Percentiles rank a stretch among this genome's conserved stretches.
Conservation (phyloP, 2,113 vertebrate genomes). For the Rhabdornis inornatus region DNA sequence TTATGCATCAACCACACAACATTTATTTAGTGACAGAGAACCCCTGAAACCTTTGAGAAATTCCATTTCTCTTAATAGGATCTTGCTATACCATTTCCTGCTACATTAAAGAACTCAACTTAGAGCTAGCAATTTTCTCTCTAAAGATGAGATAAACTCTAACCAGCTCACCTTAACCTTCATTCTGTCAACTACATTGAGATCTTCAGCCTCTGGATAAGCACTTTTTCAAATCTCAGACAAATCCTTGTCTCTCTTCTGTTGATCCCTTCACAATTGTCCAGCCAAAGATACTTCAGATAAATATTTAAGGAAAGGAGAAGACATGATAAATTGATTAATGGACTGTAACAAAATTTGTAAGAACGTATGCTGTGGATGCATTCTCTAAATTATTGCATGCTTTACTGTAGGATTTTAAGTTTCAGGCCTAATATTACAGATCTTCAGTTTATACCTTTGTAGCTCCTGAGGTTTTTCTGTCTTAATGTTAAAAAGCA, state of each 20-base stretch:
- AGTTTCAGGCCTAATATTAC: background rate
- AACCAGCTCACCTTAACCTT: background rate
- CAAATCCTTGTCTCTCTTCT: background rate
- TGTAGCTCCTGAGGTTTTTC: background rate
- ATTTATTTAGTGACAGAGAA: conserved; percentile 7
- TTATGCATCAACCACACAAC: background rate
- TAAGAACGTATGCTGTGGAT: background rate
- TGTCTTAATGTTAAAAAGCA: background rate
- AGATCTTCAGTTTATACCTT: background rate
- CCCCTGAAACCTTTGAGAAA: background rate
- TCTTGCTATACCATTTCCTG: background rate
- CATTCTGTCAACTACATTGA: background rate
- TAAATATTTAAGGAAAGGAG: background rate
- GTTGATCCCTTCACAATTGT: background rate
- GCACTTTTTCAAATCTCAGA: background rate
- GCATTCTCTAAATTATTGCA: background rate
- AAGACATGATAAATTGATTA: background rate
- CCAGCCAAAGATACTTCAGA: background rate
- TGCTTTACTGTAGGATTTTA: background rate
- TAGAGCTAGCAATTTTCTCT: background rate
- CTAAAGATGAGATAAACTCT: background rate
- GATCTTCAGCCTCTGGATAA: background rate
- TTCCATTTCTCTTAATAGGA: background rate
- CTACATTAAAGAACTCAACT: background rate
- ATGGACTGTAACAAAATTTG: background rate